These are phyloP conservation scores for Bombus turneri DNA, from an alignment of 1,140 invertebrate species.

Conservation along the genomic window DNA sequence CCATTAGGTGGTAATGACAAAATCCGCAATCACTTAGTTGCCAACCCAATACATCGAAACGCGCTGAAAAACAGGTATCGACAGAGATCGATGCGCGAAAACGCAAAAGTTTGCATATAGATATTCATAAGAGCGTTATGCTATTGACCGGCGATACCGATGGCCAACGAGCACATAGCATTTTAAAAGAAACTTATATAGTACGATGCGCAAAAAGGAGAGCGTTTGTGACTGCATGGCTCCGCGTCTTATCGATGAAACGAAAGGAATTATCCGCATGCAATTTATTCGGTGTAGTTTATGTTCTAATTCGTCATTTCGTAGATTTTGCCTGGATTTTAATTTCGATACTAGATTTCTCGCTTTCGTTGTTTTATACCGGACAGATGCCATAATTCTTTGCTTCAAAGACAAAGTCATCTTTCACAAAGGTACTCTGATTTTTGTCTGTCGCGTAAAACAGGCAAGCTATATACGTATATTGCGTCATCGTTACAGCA, in stretches of 20 bases:
- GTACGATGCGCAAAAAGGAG: not conserved
- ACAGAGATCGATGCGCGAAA: no score
- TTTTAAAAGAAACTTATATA: slow-evolving; percentile 34
- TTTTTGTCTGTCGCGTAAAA: no score
- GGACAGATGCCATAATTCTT: not conserved
- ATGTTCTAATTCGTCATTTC: not conserved
- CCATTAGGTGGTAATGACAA: no score
- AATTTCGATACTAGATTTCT: not conserved
- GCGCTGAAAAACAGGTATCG: no score
- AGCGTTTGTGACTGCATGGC: slow-evolving; percentile 21
- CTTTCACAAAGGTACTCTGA: no score
- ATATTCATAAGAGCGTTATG: no score
- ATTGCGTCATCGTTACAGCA: not conserved
- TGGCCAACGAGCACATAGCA: slow-evolving; percentile 18
- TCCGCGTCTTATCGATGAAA: not conserved
- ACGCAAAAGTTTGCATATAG: no score
- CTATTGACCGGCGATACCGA: not conserved
- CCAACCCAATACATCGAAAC: no score
- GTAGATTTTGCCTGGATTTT: not conserved
- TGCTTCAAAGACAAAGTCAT: not conserved
- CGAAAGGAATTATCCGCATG: slow-evolving; percentile 4
- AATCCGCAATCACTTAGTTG: no score
- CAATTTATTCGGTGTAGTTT: not conserved
- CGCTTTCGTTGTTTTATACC: not conserved
- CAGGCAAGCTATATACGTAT: no score